These are phyloP conservation scores for Murina feae DNA, from an alignment of 2,113 vertebrate genomes.

Conservation along the genomic window DNA sequence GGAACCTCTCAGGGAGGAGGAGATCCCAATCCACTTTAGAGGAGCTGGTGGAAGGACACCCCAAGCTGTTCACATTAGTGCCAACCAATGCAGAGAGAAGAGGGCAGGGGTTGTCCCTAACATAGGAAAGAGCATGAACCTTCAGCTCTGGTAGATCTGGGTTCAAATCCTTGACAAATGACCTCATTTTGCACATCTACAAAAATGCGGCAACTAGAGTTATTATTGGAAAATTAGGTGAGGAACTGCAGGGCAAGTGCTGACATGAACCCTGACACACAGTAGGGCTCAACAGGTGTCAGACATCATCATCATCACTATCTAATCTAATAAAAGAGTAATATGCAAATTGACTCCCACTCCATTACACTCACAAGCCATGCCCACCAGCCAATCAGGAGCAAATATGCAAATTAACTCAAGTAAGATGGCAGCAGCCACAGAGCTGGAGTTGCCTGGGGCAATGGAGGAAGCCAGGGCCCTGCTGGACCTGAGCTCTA, in stretches of 20 bases:
- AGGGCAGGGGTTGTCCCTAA: not conserved
- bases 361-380: too few relatives aligned
- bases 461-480: too few relatives aligned
- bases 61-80: not conserved
- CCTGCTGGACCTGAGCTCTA: too few relatives aligned
- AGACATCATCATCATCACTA: accelerated
- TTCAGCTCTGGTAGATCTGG: not conserved
- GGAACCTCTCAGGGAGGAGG: not conserved
- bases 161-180: not conserved
- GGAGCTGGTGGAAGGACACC: not conserved
- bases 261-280: not conserved
- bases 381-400: too few relatives aligned
- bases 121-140: not conserved
- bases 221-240: not conserved
- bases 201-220: not conserved
- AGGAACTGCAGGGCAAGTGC: not conserved
- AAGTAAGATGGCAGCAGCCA: too few relatives aligned
- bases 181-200: not conserved
- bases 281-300: not conserved
- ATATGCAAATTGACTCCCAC: too few relatives aligned
- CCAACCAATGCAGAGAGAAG: not conserved
- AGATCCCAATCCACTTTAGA: not conserved
- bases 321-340: too few relatives aligned
- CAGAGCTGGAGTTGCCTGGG: too few relatives aligned
- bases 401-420: too few relatives aligned